These are phyloP conservation scores for Atrichornis clamosus DNA, from an alignment of 2,113 vertebrate genomes.

Conservation along the genomic window DNA sequence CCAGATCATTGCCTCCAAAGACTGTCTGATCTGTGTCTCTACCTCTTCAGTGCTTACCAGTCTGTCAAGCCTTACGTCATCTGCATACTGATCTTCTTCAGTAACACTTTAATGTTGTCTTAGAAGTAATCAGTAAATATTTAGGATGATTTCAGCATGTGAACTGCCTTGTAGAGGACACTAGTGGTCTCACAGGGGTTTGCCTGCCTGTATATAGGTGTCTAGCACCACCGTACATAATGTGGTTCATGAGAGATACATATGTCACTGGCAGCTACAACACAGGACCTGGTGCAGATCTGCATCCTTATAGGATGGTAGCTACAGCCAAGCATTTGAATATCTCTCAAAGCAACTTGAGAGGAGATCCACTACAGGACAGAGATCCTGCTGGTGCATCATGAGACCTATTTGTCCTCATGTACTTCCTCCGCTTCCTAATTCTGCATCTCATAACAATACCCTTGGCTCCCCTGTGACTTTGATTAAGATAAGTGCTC, in stretches of 20 bases:
- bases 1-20: background rate
- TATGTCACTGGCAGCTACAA: background rate
- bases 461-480: background rate
- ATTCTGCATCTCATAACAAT: background rate
- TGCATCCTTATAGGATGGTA: background rate
- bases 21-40: background rate
- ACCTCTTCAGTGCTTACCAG: background rate
- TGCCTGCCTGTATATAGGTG: background rate
- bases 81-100: background rate
- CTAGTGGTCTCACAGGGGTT: background rate
- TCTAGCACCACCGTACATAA: background rate
- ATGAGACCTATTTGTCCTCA: background rate
- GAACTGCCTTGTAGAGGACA: background rate
- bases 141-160: fast-evolving
- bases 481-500: background rate
- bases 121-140: background rate
- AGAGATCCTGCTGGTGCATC: background rate
- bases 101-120: background rate
- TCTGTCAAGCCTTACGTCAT: background rate
- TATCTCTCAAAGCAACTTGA: background rate
- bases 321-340: background rate
- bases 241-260: background rate
- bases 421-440: background rate
- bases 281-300: background rate
- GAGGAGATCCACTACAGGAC: background rate